Evolutionary conservation across 2,888 invertebrate genomes (phyloP).

Genomic region (Hirtodrosophila alboralis): DNA sequence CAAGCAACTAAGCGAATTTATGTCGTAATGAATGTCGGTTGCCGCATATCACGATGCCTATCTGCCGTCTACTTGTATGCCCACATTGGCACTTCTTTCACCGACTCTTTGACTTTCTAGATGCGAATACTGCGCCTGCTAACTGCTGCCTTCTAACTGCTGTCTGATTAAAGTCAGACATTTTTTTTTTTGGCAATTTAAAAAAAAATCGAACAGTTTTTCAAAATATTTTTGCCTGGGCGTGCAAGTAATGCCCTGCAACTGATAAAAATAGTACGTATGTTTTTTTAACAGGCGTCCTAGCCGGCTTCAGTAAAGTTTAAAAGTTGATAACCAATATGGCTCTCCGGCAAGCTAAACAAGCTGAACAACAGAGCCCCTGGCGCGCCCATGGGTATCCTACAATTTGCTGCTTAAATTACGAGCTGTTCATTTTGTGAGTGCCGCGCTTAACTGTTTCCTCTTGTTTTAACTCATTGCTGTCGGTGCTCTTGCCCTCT

Average conservation of each 20-base stretch:
- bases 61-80: conserved; percentile 49
- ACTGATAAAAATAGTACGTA: conserved; percentile 17
- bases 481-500: conserved; percentile 20
- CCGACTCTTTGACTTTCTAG: conserved; percentile 6
- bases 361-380: conserved; percentile 20
- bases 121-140: conserved; percentile 3
- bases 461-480: conserved; percentile 64
- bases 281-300: conserved; percentile 13
- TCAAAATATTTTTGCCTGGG: conserved; percentile 33
- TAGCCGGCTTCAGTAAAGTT: conserved; percentile 29
- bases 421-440: conserved; percentile 76
- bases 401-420: conserved; percentile 67
- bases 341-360: conserved; percentile 22
- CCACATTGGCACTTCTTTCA: conserved; percentile 52
- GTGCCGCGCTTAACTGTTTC: conserved; percentile 68
- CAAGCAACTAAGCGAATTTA: conserved; percentile 69
- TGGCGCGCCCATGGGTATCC: conserved; percentile 23
- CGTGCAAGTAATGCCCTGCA: no score
- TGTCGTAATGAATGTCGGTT: conserved; percentile 75
- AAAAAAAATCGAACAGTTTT: conserved; percentile 46
- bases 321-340: conserved; percentile 21
- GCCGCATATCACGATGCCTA: conserved; percentile 67
- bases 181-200: conserved; percentile 15
- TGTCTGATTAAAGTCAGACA: conserved; percentile 40
- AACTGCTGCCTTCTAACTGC: not conserved